Evolutionary conservation across 2,797 vertebrate genomes (phyloP).

Genomic region (Falco naumanni): DNA sequence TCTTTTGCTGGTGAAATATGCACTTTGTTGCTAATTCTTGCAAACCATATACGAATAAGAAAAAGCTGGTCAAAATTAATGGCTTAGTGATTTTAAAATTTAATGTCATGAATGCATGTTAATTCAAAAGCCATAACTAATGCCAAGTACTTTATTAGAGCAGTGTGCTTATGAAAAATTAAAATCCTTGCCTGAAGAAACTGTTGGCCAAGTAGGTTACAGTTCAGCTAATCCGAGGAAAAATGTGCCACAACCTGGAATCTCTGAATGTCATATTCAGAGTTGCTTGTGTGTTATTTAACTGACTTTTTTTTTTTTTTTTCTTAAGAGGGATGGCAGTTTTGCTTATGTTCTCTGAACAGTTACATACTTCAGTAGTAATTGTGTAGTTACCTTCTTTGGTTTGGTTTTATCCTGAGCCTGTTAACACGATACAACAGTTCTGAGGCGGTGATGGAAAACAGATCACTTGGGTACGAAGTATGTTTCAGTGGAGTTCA

Average conservation of each 20-base stretch:
- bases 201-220: constrained; percentile 58
- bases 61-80: constrained; percentile 61
- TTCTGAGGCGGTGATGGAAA: neutral
- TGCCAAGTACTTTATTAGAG: constrained; percentile 70
- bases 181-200: constrained; percentile 50
- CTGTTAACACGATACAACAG: neutral
- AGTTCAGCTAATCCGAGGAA: constrained; percentile 43
- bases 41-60: neutral
- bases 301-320: neutral
- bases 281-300: neutral
- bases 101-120: constrained; percentile 65
- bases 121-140: constrained; percentile 64
- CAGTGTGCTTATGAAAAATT: constrained; percentile 60
- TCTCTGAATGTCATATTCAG: neutral
- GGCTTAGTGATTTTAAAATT: constrained; percentile 62
- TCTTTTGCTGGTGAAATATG: constrained; percentile 56
- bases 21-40: constrained; percentile 41
- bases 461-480: neutral
- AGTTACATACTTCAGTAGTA: neutral
- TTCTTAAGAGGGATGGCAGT: neutral
- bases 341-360: neutral
- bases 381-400: neutral
- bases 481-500: neutral
- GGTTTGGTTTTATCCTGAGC: neutral
- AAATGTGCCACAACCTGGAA: constrained; percentile 29